Conservation (phyloP, 2,888 invertebrate genomes). For the Lithophane ornitopus region DNA sequence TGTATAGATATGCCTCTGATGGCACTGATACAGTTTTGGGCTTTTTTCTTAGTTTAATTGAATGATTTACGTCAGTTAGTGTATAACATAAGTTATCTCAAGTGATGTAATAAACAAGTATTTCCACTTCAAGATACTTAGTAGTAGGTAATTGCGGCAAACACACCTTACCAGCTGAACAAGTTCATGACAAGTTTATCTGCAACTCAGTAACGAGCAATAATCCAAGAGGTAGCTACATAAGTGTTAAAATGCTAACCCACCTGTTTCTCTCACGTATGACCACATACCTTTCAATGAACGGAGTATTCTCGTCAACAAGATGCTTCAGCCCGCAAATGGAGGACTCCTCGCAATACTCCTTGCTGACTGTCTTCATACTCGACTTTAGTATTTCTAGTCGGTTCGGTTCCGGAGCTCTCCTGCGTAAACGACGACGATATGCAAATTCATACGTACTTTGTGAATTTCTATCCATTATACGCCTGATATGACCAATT, state of each 20-base stretch:
- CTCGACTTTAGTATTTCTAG: constrained; percentile 77
- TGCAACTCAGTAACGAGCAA: constrained; percentile 58
- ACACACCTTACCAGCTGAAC: constrained; percentile 73
- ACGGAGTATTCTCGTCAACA: constrained; percentile 80
- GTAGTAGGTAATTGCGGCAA: constrained; percentile 69
- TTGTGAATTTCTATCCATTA: constrained; percentile 47
- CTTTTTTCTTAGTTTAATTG: background rate
- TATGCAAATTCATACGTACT: constrained; percentile 53
- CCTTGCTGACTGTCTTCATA: constrained; percentile 79
- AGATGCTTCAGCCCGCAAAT: constrained; percentile 87
- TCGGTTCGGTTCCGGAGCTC: constrained; percentile 65
- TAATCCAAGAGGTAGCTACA: constrained; percentile 18
- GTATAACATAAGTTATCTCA: constrained; percentile 18
- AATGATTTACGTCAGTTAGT: background rate
- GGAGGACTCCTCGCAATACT: constrained; percentile 87
- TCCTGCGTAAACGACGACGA: constrained; percentile 61
- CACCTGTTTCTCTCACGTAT: constrained; percentile 8
- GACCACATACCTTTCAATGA: constrained; percentile 81
- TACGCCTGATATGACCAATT: background rate
- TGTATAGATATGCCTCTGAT: background rate
- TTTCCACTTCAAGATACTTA: constrained; percentile 58
- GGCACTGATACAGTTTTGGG: background rate
- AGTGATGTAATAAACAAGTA: constrained; percentile 65
- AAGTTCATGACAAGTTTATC: constrained; percentile 74
- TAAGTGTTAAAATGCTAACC: background rate